Base-by-base conservation (phyloP, 2,888 invertebrate species). In the Dromius quadrimaculatus region DNA sequence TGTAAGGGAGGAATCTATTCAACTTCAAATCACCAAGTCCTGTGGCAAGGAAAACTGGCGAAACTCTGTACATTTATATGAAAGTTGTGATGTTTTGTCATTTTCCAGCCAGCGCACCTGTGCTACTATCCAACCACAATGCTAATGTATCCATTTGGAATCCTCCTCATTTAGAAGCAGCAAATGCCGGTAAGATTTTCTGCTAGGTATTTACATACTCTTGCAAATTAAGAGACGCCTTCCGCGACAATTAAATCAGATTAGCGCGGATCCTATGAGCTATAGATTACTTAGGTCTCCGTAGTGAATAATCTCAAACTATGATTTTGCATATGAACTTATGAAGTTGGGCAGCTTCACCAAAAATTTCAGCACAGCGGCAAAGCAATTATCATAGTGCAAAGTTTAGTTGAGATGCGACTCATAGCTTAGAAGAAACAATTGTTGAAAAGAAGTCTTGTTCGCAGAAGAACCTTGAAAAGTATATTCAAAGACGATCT, bases 1-100 rank as follows among this genome's bases (percentile, higher is more conserved):
- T 59, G 59, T 59, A 59, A 59, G 59, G 36, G 32, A 59, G 59
- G 59, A 36, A 59, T 59, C 59, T 59, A 36, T 17, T 34, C 54
- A 65, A 65, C 65, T 65, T 47, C 54, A 65, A 65, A 65, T 65
- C 65, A 50, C 54, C 23, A 54, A 64, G 47, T 64, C 64, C 64
- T 47, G 32, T 64, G 36, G 22, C 22, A 57, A 38, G 41, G 59
- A 68, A 45, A 68, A 59, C 36, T 68, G 15, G 13, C 36, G 34
- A 59, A 68, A 68, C 68, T 59, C 68, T 28, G 28, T 59, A 59
- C 68, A 68, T 68, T 68, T 68, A 68, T 68, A 59, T 68, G 59
- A 68, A 68, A 68, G 68, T 59, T 68, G 68, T 68, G 68, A 68
- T 68, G 59, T 68, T 68, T 45, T 59, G 68, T 68, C 68, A 68